Base-by-base conservation (phyloP, 2,888 invertebrate genomes). In the Nomada flava region DNA sequence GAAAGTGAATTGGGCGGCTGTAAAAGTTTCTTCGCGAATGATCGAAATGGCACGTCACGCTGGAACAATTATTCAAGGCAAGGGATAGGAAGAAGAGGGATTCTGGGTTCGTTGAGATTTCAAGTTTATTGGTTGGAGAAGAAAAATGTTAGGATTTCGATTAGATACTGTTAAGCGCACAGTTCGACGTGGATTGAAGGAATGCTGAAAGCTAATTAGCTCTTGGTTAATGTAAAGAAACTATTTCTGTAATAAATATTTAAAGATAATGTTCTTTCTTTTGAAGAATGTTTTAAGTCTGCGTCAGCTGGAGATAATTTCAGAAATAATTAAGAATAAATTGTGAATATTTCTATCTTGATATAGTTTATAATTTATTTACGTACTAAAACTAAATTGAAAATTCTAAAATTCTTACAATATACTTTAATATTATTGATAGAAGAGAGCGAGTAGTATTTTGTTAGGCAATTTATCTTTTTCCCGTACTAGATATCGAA, bases 31-130 rank as follows among this genome's bases (percentile, higher is more conserved):
- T 71, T 59, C 23, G 55, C 23, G 47, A 50, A 47, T n/a, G 63
- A 78, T 53, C 44, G 80, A 55, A 82, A 82, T 80, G 71, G 60
- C 52, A 68, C 42, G 74, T 63, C 23, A 44, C 52, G 72, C 52
- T 3, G 59, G 70, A 67, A 44, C 44, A 74, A 81, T 68, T 70
- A 65, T 26, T 23, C 70, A 15, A 15, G 55, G 4, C 23, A 71
- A n/a, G 55, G 57, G 67, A 62, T n/a, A 68, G n/a, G 7, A 26
- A 62, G 55, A 29, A 50, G 20, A 55, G 44, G 15, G n/a, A 70
- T 69, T 63, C 47, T 23, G 53, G 60, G 53, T 60, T 65, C 65
- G 52, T 18, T 26, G 74, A 20, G 59, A 29, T 67, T 67, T 18
- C 15, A 9, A 42, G 42, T 9, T 42, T 18, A 15, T 18, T 62